These are phyloP conservation scores for Pleuronectes platessa DNA, from an alignment of 2,113 vertebrate genomes.

Conservation along the genomic window DNA sequence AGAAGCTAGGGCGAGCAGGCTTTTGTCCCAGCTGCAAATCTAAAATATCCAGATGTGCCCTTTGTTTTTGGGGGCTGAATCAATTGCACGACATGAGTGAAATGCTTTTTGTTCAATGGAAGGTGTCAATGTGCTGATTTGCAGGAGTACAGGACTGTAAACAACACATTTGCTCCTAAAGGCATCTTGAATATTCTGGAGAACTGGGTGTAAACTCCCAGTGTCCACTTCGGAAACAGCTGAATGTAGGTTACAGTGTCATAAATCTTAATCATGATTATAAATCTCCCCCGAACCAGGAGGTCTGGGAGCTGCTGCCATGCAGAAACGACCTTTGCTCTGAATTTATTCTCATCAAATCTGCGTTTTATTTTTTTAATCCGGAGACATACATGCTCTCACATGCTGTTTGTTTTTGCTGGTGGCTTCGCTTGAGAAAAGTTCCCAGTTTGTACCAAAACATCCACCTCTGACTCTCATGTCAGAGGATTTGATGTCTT, in stretches of 20 bases:
- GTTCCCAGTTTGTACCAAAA: neutral
- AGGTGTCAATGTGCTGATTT: neutral
- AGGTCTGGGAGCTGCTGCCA: neutral
- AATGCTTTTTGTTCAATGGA: neutral
- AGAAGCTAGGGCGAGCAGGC: neutral
- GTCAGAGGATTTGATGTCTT: neutral
- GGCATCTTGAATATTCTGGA: neutral
- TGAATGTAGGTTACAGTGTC: conserved; percentile 46
- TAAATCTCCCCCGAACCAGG: neutral
- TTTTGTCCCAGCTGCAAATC: conserved; percentile 59
- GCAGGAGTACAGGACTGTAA: neutral
- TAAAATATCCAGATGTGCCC: conserved; percentile 38
- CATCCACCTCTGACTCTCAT: conserved; percentile 5
- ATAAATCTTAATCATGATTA: neutral
- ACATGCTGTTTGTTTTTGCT: conserved; percentile 6
- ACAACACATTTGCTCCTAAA: neutral
- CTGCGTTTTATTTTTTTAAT: neutral
- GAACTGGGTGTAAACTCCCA: neutral
- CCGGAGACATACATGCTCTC: neutral
- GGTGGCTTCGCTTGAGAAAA: conserved; percentile 7
- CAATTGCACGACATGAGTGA: neutral
- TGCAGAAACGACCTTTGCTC: conserved; percentile 13
- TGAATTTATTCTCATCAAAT: conserved; percentile 8
- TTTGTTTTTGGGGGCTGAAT: neutral
- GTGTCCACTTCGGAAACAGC: conserved; percentile 13